A percentile compares a stretch with the other conserved stretches of the same genome.
Evolutionary conservation across 2,113 vertebrate genomes (phyloP).

Genomic region (Dasyornis broadbenti): DNA sequence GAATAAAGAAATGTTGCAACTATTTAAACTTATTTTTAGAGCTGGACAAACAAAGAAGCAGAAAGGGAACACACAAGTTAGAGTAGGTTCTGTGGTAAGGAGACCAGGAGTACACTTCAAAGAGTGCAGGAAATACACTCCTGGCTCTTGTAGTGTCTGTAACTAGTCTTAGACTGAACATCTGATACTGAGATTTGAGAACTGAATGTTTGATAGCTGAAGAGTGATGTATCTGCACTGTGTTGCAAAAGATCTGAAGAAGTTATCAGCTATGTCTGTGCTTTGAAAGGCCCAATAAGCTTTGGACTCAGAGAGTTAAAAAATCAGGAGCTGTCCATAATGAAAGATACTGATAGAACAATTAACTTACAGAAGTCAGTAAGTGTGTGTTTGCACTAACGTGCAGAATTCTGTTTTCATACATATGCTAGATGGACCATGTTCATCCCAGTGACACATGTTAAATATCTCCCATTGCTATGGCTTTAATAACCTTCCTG

Average conservation of each 20-base stretch:
- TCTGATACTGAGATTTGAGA: background rate
- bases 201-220: background rate
- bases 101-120: background rate
- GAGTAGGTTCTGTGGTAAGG: background rate
- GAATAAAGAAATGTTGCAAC: background rate
- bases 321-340: background rate
- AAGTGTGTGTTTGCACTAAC: background rate
- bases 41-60: background rate
- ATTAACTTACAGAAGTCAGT: background rate
- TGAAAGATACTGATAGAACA: background rate
- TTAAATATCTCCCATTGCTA: background rate
- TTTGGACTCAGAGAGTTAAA: background rate
- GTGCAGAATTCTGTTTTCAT: background rate
- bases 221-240: background rate
- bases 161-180: background rate
- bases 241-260: background rate
- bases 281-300: background rate
- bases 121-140: background rate
- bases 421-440: background rate
- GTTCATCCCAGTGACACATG: accelerated
- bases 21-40: background rate
- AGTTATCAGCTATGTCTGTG: background rate
- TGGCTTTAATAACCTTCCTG: background rate
- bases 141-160: background rate
- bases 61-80: background rate